Base-by-base conservation (phyloP, 2,888 invertebrate species). In the Linyphia triangularis region DNA sequence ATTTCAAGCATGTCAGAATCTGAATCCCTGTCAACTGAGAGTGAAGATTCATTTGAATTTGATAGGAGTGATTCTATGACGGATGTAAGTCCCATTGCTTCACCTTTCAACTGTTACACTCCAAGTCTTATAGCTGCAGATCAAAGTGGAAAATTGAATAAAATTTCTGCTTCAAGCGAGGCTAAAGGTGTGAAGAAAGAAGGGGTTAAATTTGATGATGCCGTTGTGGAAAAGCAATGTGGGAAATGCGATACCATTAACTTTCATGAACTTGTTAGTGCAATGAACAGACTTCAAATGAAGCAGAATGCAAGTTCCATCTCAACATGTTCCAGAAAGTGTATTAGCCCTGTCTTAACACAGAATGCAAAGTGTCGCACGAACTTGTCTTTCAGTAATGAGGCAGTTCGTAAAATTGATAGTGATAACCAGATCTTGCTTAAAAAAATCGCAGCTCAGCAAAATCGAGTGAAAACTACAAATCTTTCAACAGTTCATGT, bases 311-410 rank as follows among this genome's bases (percentile, higher is more conserved):
- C 70, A 1, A 81, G 73, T 16, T 9, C 70, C 13, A 28, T 63
- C 1, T 9, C 70, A 5, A 40, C 51, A 1, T 70, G 65, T 37
- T 19, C 28, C 0, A 43, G 57, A 33, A 90, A 81, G 43, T 77
- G 85, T 63, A 51, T 51, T 6, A 83, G 70, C 37, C 85, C 85
- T 40, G 67, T 86, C 9, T 16, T 86, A 13, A 70, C 85, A 6
- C 83, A 81, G 4, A 83, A 86, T 57, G 83, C 72, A 5, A 88
- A 82, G 57, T 78, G 79, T 30, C 57, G 90, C 7, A 90, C 90
- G 30, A 94, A 93, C 90, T 93, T 93, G 92, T 93, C 93, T 51
- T 94, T 94, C 84, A 92, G 93, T 0, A 93, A 93, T 51, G 93
- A 92, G 3, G 92, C 93, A 90, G 91, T 93, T 85, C 91, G 92